Evolutionary conservation across 2,113 vertebrate genomes (phyloP), one percentile per base, ranked within the genome.

Genomic region (Phaethon lepturus): DNA sequence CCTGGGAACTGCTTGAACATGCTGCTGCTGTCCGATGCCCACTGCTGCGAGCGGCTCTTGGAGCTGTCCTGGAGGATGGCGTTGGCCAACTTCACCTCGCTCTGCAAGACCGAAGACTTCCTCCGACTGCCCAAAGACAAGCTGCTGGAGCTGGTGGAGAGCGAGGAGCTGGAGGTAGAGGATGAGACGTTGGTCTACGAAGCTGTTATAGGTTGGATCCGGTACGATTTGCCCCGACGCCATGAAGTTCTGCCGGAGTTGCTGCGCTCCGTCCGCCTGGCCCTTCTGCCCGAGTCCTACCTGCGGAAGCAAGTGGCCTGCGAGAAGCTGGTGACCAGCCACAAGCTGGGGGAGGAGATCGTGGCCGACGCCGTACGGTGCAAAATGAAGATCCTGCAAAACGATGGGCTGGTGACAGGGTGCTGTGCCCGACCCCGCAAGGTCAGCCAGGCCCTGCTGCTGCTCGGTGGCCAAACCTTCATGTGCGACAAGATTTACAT

Each of bases 331-430:
- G 98, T 98, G 91, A 98, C 97, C 90, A 98, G 98, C 79, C 98
- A 99, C 96, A 98, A 98, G 28, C 98, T 98, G 93, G 98, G 98
- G 18, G 98, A 98, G 95, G 98, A 98, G 96, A 98, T 98, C 3
- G 98, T 99, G 89, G 98, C 98, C 9, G 98, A 98, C 14, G 98
- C 98, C 11, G 98, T 99, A 42, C 86, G 98, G 1, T 98, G 98
- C 97, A 99, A 99, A n/a, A 98, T 98, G 96, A 98, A 98, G 91
- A 98, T 99, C 95, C 95, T 99, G 84, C 98, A 99, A 81, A 99
- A 99, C 0, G 98, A 99, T 0, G 98, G 98, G 0, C 98, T 98
- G 5, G 98, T 99, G 15, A 98, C 98, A 1, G 98, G 98, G 23
- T 97, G 98, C 91, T 99, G 98, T 0, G 98, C 98, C 66, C 98